These are phyloP conservation scores for Forbesichthys agassizii DNA, from an alignment of 2,113 vertebrate genomes.

Conservation along the genomic window DNA sequence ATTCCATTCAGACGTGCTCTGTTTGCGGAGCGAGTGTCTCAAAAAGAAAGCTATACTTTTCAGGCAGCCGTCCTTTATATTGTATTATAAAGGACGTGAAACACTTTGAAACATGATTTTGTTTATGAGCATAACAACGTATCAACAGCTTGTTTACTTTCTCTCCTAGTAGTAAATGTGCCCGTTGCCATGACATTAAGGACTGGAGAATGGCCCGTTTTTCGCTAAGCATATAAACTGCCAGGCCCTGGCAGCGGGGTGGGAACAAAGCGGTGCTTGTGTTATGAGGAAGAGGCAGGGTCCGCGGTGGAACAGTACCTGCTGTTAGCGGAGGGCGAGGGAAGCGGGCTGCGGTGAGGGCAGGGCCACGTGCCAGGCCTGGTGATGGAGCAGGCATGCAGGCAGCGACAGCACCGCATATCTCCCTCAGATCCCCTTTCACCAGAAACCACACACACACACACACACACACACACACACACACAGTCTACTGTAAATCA, in stretches of 20 bases:
- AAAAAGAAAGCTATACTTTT: neutral
- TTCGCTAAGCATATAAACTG: slow-evolving; percentile 64
- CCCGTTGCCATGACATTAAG: slow-evolving; percentile 19
- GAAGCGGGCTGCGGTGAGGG: slow-evolving; percentile 70
- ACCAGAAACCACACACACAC: neutral
- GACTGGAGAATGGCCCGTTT: slow-evolving; percentile 32
- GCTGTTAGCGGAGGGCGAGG: slow-evolving; percentile 76
- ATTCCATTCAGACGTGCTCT: neutral
- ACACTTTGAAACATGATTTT: neutral
- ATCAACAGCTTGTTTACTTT: neutral
- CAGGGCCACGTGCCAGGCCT: slow-evolving; percentile 65
- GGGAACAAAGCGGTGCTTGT: slow-evolving; percentile 79
- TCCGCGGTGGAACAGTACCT: slow-evolving; percentile 74
- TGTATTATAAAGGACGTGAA: neutral
- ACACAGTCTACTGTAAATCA: neutral
- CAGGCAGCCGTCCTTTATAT: neutral
- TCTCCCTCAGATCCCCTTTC: neutral
- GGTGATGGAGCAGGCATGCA: slow-evolving; percentile 66
- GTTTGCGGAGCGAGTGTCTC: neutral
- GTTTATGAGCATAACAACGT: slow-evolving; percentile 5
- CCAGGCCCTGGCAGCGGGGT: slow-evolving; percentile 39
- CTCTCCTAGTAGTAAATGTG: neutral
- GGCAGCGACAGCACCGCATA: slow-evolving; percentile 4
- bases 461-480: neutral
- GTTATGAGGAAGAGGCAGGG: slow-evolving; percentile 66